Conservation (phyloP, 92 coral and sea anemone genomes). For the Bergia puertoricense region DNA sequence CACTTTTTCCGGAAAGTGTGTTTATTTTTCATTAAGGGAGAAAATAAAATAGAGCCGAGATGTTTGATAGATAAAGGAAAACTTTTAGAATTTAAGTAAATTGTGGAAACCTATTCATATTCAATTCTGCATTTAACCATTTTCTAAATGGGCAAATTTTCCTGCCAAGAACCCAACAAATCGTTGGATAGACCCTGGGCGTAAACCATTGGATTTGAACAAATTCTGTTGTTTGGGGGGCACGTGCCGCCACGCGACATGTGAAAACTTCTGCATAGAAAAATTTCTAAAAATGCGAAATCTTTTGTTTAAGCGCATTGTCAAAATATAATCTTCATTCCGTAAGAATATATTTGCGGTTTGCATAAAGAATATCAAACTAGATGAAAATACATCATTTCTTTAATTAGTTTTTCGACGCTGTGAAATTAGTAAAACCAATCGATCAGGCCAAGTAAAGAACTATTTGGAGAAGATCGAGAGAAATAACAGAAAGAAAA, state of each 20-base stretch:
- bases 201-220: conserved; percentile 39
- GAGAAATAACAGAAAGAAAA: conserved; percentile 42
- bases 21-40: conserved; percentile 65
- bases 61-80: conserved; percentile 28
- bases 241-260: conserved; percentile 80
- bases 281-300: conserved; percentile 32
- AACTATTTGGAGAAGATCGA: conserved; percentile 16
- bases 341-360: conserved; percentile 28
- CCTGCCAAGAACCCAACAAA: not conserved
- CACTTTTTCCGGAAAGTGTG: conserved; percentile 59
- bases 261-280: conserved; percentile 14
- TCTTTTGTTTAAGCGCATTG: conserved; percentile 65
- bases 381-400: not conserved
- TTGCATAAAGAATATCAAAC: conserved; percentile 29
- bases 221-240: conserved; percentile 47
- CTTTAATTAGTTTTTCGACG: conserved; percentile 29
- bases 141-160: not conserved
- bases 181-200: conserved; percentile 33
- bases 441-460: not conserved
- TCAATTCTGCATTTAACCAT: conserved; percentile 1
- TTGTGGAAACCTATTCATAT: conserved; percentile 50
- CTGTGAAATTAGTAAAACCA: not conserved
- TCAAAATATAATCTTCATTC: conserved; percentile 29
- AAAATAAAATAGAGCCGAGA: conserved; percentile 32
- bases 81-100: conserved; percentile 42